Evolutionary conservation across 2,113 vertebrate genomes (phyloP).

Genomic region (Sminthopsis crassicaudata): DNA sequence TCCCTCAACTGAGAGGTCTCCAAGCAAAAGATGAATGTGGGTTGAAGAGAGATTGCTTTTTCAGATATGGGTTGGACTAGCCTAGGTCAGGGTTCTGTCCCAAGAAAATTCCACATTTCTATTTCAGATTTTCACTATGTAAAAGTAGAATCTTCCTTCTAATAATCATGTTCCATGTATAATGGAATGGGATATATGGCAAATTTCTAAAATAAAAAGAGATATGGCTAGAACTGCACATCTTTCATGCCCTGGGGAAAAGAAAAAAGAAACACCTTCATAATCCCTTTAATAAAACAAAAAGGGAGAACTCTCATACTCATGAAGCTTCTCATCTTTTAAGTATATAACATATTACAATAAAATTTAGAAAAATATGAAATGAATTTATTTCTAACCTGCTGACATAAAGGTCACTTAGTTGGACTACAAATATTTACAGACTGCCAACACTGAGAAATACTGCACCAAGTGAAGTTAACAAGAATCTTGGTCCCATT

Average conservation of each 20-base stretch:
- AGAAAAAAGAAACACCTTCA: not conserved
- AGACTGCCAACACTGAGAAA: not conserved
- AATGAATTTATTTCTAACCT: conserved; percentile 5
- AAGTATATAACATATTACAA: conserved; percentile 24
- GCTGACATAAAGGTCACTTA: not conserved
- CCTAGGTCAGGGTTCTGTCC: not conserved
- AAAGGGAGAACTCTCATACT: not conserved
- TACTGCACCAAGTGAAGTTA: not conserved
- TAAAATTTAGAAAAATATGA: conserved; percentile 16
- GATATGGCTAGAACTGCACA: not conserved
- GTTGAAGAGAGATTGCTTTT: not conserved
- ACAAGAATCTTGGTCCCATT: conserved; percentile 33
- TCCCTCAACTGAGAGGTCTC: not conserved
- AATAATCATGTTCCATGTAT: not conserved
- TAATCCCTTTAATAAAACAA: not conserved
- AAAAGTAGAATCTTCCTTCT: conserved; percentile 9
- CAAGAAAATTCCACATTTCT: not conserved
- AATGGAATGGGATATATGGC: conserved; percentile 23
- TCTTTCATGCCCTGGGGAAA: not conserved
- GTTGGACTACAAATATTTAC: conserved; percentile 21
- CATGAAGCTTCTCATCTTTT: conserved; percentile 28
- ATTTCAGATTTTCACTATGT: conserved; percentile 22
- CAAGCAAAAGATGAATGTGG: not conserved
- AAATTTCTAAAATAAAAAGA: not conserved
- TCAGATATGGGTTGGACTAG: not conserved